Evolutionary conservation across 2,888 invertebrate genomes (phyloP), one percentile per base, ranked within the genome.

Genomic region (Ceramica pisi): DNA sequence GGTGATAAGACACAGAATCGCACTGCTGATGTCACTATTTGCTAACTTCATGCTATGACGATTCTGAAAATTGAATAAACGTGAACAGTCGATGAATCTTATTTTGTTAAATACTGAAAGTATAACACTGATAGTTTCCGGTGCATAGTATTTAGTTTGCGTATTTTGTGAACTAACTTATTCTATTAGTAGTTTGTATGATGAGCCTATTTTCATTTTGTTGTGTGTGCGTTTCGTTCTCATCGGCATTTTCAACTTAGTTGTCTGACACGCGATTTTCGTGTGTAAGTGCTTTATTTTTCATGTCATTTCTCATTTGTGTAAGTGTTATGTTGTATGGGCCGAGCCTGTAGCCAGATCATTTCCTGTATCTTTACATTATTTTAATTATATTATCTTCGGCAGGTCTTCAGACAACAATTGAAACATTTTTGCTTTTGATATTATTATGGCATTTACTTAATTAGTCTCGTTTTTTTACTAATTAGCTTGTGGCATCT

Each of bases 251-350:
- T 69, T 74, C 69, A 69, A 76, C 76, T 73, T 73, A 76, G 71
- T 73, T 75, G 60, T 48, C 64, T 67, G 10, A 56, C 71, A 66
- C 56, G 26, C 82, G 71, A 67, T 38, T 70, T 38, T 67, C 56
- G 71, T 59, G 19, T 85, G 81, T 66, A 57, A 78, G 63, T 62
- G 46, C 46, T 48, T 61, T 78, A 77, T 71, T 70, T 67, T 59
- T 80, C 86, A 79, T 79, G 23, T 76, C 78, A 83, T 84, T 81
- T 51, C 62, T 74, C 81, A 83, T 85, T 83, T 41, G 67, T 61
- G 16, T 72, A 77, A 50, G 38, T 66, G 59, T 68, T 73, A 59
- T 51, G 44, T 69, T 67, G 57, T 44, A 56, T 71, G 66, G 44
- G 67, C 51, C 68, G 74, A 77, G 71, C 57, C 35, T 48, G 44